Base-by-base conservation (phyloP, 2,113 vertebrate species). In the Hippocampus mohnikei region DNA sequence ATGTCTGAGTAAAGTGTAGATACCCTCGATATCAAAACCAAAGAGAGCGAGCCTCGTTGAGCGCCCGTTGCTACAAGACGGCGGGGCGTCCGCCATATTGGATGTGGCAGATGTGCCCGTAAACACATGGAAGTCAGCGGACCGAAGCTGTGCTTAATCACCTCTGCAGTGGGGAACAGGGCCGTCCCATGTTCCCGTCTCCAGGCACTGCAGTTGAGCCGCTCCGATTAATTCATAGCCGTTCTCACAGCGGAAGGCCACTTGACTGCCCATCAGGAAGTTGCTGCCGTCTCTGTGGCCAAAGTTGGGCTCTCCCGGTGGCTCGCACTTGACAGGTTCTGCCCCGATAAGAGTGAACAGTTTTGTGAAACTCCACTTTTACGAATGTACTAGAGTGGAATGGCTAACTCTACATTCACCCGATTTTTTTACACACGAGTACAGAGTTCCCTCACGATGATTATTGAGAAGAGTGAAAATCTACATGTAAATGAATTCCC, bases 311-410 rank as follows among this genome's bases (percentile, higher is more conserved):
- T 86, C 84, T 73, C 90, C 92, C 0, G 95, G 96, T 82, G 92
- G 87, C 76, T 46, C 84, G 80, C 96, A 98, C 77, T 93, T 96
- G 44, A 97, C 82, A 0, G 96, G 96, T 87, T 96, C 96, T 98
- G 83, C 77, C 75, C 73, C 42, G 4, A 13, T 44, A 3, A 9
- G 42, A 12, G 42, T 10, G 42, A 11, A 11, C 2, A 13, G 3
- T 11, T 33, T 33, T 33, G 29, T 33, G 29, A 33, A 33, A 29
- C 29, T 29, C 29, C 29, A 29, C 29, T 29, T 29, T 29, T 29
- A 29, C 29, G 3, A 33, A 33, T 33, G 29, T 33, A 33, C 29
- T 33, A 33, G 29, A 33, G 29, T 33, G 3, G 29, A 33, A 33
- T 33, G 29, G 29, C 29, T 33, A 33, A 33, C 3, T 33, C 29